Conservation (phyloP, 2,113 vertebrate genomes). For the Pluvianellus socialis region DNA sequence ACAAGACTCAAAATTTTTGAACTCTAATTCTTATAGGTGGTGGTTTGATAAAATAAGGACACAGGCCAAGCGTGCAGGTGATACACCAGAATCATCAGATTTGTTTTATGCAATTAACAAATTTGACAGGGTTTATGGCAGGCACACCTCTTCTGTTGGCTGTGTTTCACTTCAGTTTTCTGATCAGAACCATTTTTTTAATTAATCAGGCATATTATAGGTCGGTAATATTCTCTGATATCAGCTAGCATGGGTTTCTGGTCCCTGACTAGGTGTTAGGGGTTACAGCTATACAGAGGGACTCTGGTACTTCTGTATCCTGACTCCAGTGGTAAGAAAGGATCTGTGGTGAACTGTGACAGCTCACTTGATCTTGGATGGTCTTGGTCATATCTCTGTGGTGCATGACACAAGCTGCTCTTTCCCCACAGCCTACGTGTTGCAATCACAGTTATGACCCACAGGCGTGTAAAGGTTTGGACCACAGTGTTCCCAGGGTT, state of each 20-base stretch:
- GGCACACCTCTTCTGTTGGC: background rate
- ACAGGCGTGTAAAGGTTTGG: background rate
- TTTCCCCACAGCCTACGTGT: background rate
- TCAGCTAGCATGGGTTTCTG: background rate
- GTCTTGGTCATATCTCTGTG: background rate
- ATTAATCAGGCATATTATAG: background rate
- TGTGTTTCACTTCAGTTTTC: background rate
- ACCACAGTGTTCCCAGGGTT: background rate
- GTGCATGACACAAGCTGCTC: background rate
- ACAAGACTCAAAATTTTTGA: background rate
- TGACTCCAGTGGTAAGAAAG: background rate
- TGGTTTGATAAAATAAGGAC: background rate
- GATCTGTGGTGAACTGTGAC: background rate
- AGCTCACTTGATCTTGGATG: background rate
- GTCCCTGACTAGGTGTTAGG: background rate
- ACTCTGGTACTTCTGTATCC: background rate
- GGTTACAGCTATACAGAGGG: background rate
- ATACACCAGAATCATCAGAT: background rate
- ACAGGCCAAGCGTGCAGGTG: background rate
- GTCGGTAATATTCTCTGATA: background rate
- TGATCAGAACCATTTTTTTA: background rate
- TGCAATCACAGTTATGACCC: background rate
- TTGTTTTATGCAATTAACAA: background rate
- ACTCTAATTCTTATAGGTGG: background rate
- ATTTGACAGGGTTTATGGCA: background rate